Base-by-base conservation (phyloP, 2,888 invertebrate species). In the Smittia sp. region DNA sequence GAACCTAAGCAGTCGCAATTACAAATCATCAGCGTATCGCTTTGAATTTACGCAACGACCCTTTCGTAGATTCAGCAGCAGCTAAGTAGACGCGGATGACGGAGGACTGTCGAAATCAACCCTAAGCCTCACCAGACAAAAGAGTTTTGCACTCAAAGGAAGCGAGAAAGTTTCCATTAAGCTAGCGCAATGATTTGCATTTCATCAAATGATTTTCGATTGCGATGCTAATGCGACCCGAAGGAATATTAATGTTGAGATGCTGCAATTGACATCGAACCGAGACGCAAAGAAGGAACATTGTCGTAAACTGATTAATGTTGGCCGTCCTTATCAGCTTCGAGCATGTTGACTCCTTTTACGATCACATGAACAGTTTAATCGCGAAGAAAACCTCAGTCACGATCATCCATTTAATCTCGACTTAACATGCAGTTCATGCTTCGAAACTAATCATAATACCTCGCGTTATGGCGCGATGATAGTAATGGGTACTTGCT, bases 381-480 rank as follows among this genome's bases (percentile, higher is more conserved):
- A 46, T 46, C 46, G n/a, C 11, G 15, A n/a, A 46, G n/a, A 46
- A n/a, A 46, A 46, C 46, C n/a, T 13, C 46, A 46, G 46, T 46
- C 46, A 46, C 46, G 46, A 46, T 46, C 46, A 46, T 46, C 46
- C 46, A 15, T 46, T 46, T 46, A 46, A 46, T 46, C 46, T 46
- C 46, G 11, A 46, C 46, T 46, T 46, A 46, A 46, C 46, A 46
- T 46, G 46, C 13, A 46, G 13, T 46, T 46, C 46, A 46, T 46
- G 46, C 46, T 46, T 46, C 46, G 15, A 46, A 46, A 46, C 46
- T 46, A 46, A 46, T 46, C 13, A 46, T 46, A 46, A 46, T 13
- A 15, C 46, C 46, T 46, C 46, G 46, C 15, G n/a, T 46, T 46
- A 46, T 46, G 15, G 15, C 46, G 46, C 46, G 46, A 46, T 46